Base-by-base conservation (phyloP, 2,113 vertebrate species). In the Grallaria varia region DNA sequence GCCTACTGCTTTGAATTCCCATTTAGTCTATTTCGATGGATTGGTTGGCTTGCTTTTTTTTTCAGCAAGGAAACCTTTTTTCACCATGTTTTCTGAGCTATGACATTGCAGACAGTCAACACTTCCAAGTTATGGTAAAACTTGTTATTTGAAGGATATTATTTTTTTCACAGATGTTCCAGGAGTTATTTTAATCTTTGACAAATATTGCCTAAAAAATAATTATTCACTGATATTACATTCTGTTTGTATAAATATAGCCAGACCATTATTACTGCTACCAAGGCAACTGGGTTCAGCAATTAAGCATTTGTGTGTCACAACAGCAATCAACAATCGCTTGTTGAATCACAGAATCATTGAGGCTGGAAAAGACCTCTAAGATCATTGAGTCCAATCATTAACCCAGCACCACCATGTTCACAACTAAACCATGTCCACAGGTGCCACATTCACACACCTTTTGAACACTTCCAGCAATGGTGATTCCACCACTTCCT, bases 231-330 rank as follows among this genome's bases (percentile, higher is more conserved):
- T 77, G 45, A 35, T 74, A 55, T 33, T 66, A 85, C 37, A 35
- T 92, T 93, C 88, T 81, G 45, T 64, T 82, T 90, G 63, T n/a
- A 62, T 53, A 91, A 88, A 87, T 87, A 89, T 16, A 95, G 56
- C 30, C 37, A 92, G 64, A 68, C 22, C 18, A 27, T 72, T 69
- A 91, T 75, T 74, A 75, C 19, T 64, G 86, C 89, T 92, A 84
- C 90, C 89, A 95, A 87, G 93, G 83, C 79, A 95, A 95, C 90
- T 59, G 40, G 42, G 15, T 76, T 89, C 56, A 33, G 66, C 56
- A 92, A 21, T 79, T 92, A 94, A 94, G 69, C 31, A 45, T 53
- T 90, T 78, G 18, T 75, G 13, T 77, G 24, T 76, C 40, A 53
- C 35, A 79, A 75, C 73, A 28, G 31, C 40, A 84, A 56, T 37